Conservation (phyloP, 2,113 vertebrate genomes). For the Rafetus swinhoei region DNA sequence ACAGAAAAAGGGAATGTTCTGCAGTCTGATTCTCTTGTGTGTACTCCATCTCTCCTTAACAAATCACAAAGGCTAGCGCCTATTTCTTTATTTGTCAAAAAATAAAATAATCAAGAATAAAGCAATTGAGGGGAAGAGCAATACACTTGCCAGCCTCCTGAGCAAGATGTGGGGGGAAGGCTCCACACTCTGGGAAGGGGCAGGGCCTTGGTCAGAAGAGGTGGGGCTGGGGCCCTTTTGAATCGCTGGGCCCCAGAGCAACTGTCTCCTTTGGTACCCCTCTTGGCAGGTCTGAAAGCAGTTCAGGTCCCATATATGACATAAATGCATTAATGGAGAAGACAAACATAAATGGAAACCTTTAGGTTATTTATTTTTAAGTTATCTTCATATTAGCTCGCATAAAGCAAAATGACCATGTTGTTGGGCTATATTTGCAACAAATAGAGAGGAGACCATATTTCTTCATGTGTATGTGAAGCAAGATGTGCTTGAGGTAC, state of each 20-base stretch:
- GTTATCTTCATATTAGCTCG: conserved; percentile 14
- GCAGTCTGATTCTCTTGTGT: conserved; percentile 22
- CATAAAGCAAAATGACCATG: conserved; percentile 54
- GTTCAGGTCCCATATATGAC: neutral
- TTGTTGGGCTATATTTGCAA: conserved; percentile 48
- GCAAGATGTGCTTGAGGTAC: conserved; percentile 66
- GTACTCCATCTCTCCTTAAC: conserved; percentile 25
- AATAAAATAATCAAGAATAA: conserved; percentile 14
- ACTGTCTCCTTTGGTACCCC: too few species aligned
- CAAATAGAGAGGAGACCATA: neutral
- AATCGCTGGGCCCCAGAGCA: too few species aligned
- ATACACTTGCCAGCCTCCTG: too few species aligned
- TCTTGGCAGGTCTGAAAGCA: too few species aligned
- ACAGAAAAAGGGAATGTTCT: conserved; percentile 4
- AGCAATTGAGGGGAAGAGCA: neutral
- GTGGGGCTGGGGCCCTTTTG: too few species aligned
- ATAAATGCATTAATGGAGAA: neutral
- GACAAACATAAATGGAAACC: neutral
- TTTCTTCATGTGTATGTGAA: conserved; percentile 48
- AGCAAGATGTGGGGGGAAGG: too few species aligned
- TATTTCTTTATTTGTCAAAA: conserved; percentile 33
- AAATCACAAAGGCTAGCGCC: conserved; percentile 11
- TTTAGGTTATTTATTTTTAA: neutral
- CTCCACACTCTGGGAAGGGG: too few species aligned
- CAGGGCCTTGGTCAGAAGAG: too few species aligned